A percentile compares a stretch with the other conserved stretches of the same genome.
These are phyloP conservation scores for Chionodraco myersi DNA, from an alignment of 2,113 vertebrate species.

Conservation along the genomic window DNA sequence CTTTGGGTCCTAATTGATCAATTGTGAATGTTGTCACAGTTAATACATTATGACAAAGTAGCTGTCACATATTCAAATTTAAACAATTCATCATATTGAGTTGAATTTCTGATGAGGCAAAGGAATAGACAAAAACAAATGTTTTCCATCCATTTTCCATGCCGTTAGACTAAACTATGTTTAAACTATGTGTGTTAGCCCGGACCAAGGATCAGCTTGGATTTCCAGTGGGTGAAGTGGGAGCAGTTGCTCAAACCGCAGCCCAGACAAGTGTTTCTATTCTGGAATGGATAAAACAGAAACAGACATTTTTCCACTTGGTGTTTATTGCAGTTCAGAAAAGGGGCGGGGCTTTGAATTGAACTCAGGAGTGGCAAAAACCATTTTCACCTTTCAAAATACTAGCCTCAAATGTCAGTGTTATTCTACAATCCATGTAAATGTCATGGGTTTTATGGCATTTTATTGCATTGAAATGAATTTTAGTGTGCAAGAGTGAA, in stretches of 20 bases:
- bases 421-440: slow-evolving; percentile 34
- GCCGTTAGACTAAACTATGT: slow-evolving; percentile 23
- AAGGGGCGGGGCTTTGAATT: slow-evolving; percentile 47
- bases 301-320: slow-evolving; percentile 54
- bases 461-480: slow-evolving; percentile 39
- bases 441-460: slow-evolving; percentile 53
- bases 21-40: not conserved
- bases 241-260: slow-evolving; percentile 66
- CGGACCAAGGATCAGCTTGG: slow-evolving; percentile 34
- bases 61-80: slow-evolving; percentile 17
- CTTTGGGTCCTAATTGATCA: slow-evolving; percentile 8
- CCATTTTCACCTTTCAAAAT: slow-evolving; percentile 47
- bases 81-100: not conserved
- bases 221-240: slow-evolving; percentile 69
- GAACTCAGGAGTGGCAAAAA: slow-evolving; percentile 39
- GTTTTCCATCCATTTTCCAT: slow-evolving; percentile 21
- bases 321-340: slow-evolving; percentile 50
- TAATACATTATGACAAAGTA: not conserved
- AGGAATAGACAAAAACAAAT: slow-evolving; percentile 28
- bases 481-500: slow-evolving; percentile 21
- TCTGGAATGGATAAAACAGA: slow-evolving; percentile 58
- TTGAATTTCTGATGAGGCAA: slow-evolving; percentile 3
- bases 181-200: slow-evolving; percentile 6
- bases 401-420: slow-evolving; percentile 44
- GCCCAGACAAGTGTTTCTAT: slow-evolving; percentile 54